A percentile compares a stretch with the other conserved stretches of the same genome.
Evolutionary conservation across 2,888 invertebrate genomes (phyloP).

Genomic region (Nysson spinosus): DNA sequence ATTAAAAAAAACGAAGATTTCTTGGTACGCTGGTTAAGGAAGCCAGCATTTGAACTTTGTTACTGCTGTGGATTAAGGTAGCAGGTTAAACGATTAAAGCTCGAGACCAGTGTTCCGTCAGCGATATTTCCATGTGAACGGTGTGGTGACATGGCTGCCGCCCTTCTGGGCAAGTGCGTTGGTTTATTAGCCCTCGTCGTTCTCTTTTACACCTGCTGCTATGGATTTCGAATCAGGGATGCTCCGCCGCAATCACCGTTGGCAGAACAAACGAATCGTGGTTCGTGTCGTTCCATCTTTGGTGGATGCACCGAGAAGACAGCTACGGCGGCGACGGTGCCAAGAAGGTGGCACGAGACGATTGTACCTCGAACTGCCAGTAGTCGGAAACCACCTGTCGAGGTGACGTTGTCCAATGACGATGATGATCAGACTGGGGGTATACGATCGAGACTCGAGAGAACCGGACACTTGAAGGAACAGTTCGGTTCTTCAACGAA

Average conservation of each 20-base stretch:
- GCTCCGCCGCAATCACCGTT: conserved; percentile 17
- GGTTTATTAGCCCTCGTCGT: conserved; percentile 60
- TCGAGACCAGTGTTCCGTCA: conserved; percentile 25
- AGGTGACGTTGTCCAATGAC: conserved; percentile 32
- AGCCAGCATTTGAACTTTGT: background rate
- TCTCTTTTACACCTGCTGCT: conserved; percentile 63
- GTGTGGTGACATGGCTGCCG: conserved; percentile 67
- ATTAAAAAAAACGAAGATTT: background rate
- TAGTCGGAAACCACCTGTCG: conserved; percentile 65
- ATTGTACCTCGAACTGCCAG: conserved; percentile 51
- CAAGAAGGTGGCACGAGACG: conserved; percentile 57
- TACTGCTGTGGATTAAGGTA: conserved; percentile 4
- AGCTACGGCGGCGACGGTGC: conserved; percentile 30
- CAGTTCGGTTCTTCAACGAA: background rate
- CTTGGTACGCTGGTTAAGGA: background rate
- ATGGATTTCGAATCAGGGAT: conserved; percentile 71
- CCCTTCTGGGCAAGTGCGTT: conserved; percentile 68
- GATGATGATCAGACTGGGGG: conserved; percentile 24
- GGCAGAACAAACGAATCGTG: conserved; percentile 35
- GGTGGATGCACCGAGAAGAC: conserved; percentile 61
- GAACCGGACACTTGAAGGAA: conserved; percentile 14
- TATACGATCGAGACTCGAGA: background rate
- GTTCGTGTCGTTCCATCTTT: conserved; percentile 47
- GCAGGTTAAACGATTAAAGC: conserved; percentile 1
- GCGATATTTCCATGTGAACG: conserved; percentile 64